phyloP scores from a whole-genome alignment of 2,888 invertebrate species.

The Cordilura impudica region DNA sequence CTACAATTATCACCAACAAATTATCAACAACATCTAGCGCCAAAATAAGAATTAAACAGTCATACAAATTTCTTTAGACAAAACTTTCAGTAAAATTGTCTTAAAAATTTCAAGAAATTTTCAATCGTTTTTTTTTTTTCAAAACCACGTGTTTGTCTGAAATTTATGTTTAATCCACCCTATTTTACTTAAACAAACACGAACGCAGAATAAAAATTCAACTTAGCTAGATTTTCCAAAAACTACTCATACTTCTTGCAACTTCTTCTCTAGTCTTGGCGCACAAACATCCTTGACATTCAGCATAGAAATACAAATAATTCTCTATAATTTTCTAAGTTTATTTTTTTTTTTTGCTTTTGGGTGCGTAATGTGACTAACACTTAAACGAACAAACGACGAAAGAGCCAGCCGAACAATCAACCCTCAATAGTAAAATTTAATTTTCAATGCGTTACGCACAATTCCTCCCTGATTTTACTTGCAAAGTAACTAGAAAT shows the following conservation, averaged over 20 bases:
- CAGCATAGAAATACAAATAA: background rate
- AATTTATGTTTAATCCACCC: background rate
- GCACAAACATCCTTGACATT: constrained; percentile 54
- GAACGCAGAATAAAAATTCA: background rate
- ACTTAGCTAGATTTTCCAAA: background rate
- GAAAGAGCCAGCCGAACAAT: no score
- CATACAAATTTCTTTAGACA: no score
- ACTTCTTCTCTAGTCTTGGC: background rate
- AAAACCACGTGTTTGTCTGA: background rate
- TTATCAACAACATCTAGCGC: no score
- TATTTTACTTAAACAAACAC: no score
- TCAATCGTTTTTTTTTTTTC: no score
- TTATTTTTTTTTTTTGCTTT: no score
- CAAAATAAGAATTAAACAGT: no score
- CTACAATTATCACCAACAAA: no score
- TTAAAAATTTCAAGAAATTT: no score
- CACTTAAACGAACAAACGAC: constrained; percentile 1
- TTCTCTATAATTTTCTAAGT: constrained; percentile 11
- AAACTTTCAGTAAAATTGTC: no score
- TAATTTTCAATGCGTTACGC: constrained; percentile 47
- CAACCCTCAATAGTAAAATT: constrained; percentile 32
- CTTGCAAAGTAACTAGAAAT: background rate
- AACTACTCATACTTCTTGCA: background rate
- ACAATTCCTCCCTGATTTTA: constrained; percentile 56
- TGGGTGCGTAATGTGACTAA: background rate